Base-by-base conservation (phyloP, 2,888 invertebrate genomes). In the Metopia argyrocephala region DNA sequence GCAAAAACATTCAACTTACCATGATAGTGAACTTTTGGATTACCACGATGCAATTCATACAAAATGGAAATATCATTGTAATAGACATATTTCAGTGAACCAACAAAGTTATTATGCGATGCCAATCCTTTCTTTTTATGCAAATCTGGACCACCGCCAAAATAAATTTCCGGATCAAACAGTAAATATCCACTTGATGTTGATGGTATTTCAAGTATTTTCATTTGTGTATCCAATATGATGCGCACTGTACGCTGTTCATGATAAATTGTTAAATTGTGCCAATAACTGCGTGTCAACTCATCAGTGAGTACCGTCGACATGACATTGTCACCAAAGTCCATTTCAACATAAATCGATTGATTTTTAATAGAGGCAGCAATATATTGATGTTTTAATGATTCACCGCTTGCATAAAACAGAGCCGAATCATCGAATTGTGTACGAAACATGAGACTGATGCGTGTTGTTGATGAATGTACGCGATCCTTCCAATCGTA, bases 121-220 rank as follows among this genome's bases (percentile, higher is more conserved):
- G 93, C 93, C 84, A 96, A 91, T 62, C 97, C 96, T 89, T 94
- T 94, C 91, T 95, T 96, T 90, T 96, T 96, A 87, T 95, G 92
- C 79, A 96, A 90, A 88, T 96, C 96, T 2, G 96, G 96, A 3
- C 97, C 97, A 18, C 96, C 96, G 61, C 96, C 96, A 84, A 98
- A 95, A 89, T 97, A 97, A 84, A 98, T 96, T 91, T 97, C 96
- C 45, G 98, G 97, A 91, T 98, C 97, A 83, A 98, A 96, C 85
- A 96, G 95, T 81, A 98, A 92, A 88, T 95, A 93, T 68, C 92
- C 91, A 88, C 93, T 93, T 1, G 87, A 85, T 15, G 88, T 86
- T 7, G 86, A 69, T 1, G 94, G 94, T 57, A 96, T 92, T 87
- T 95, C 94, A 68, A 96, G 92, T 0, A 93, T 91, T 85, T 94